These are phyloP conservation scores for Oligia latruncula DNA, from an alignment of 2,888 invertebrate genomes.

Conservation along the genomic window DNA sequence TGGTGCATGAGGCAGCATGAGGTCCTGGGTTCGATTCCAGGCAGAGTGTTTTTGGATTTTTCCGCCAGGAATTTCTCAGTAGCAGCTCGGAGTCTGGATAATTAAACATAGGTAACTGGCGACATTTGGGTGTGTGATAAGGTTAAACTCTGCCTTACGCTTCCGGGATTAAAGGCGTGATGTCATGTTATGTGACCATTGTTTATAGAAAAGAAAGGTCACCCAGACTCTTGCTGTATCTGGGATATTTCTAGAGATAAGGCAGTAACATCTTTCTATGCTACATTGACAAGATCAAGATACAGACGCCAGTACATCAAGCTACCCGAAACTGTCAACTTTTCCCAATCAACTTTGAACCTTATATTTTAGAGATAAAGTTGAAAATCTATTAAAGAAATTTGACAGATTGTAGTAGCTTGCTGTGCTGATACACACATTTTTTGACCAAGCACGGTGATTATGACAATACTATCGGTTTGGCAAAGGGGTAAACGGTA, in stretches of 20 bases:
- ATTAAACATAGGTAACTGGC: background rate
- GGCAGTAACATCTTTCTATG: background rate
- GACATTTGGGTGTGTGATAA: background rate
- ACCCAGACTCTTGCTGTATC: background rate
- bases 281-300: too few species aligned
- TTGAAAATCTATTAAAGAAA: too few species aligned
- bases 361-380: too few species aligned
- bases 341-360: too few species aligned
- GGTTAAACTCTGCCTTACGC: background rate
- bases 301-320: too few species aligned
- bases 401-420: too few species aligned
- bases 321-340: background rate
- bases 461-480: background rate
- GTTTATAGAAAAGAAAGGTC: background rate
- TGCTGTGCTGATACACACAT: background rate
- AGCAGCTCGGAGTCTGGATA: background rate
- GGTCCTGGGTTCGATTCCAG: background rate
- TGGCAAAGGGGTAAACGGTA: background rate
- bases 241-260: background rate
- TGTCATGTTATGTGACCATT: background rate
- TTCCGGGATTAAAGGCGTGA: background rate
- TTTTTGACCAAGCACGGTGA: background rate
- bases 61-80: background rate
- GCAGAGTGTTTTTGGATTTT: background rate
- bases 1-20: background rate